Evolutionary conservation across 2,113 vertebrate species (phyloP), one percentile per base, ranked within the genome.

Genomic region (Mungos mungo): DNA sequence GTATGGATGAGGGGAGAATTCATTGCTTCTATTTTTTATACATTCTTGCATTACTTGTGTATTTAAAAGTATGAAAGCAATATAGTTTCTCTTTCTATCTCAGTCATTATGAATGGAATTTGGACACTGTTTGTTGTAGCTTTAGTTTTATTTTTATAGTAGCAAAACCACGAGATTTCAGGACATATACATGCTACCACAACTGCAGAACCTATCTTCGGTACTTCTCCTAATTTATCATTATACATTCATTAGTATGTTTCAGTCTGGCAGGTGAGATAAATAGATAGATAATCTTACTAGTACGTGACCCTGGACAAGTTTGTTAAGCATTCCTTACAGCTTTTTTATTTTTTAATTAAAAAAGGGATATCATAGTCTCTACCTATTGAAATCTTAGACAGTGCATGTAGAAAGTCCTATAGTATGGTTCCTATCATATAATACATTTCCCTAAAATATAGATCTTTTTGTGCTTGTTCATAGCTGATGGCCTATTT

Each of bases 1-100:
- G 2, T 12, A 9, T 7, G 0, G 0, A 38, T 4, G 27, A 54
- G 11, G 7, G 5, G 1, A 7, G 45, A 0, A 41, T n/a, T 63
- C 50, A 65, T 7, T 18, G 12, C 23, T 94, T 91, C 45, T 85
- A 50, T 35, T 60, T 95, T 83, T 50, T 29, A 21, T 33, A 50
- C 25, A 18, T 27, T 84, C 3, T 86, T 81, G 10, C 9, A 29
- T 88, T 90, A 35, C 38, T 89, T 63, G 31, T 63, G 14, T 33
- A 65, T 65, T 63, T 95, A 29, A 92, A 57, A 68, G 45, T 50
- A 77, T 88, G 23, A 38, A 94, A 74, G 10, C 33, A 69, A 60
- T 68, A 60, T 2, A 52, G 3, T 41, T 84, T 7, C 11, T 90
- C 23, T 94, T 66, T 94, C 33, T 47, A 31, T 47, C 16, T 33